Evolutionary conservation across 92 coral and sea anemone genomes (phyloP).

Genomic region (Paramuricea clavata): DNA sequence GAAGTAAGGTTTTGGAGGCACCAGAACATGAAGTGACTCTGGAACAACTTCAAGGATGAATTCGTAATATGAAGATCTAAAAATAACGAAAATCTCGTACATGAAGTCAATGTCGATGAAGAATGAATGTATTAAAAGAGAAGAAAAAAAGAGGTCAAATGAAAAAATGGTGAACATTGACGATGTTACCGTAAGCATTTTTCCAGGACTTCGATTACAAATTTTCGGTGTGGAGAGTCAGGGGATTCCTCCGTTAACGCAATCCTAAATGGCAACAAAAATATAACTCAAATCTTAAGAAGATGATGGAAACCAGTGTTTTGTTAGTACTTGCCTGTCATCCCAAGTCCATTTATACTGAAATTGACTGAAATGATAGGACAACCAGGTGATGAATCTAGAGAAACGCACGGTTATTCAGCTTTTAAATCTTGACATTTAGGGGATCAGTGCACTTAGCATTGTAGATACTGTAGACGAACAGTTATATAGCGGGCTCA

Average conservation of each 20-base stretch:
- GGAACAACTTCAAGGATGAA: slow-evolving; percentile 80
- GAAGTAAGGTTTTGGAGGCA: slow-evolving; percentile 78
- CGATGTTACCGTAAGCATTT: slow-evolving; percentile 75
- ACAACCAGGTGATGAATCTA: slow-evolving; percentile 85
- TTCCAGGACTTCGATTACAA: slow-evolving; percentile 83
- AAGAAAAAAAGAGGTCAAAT: neutral
- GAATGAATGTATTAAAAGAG: too few species aligned
- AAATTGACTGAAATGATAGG: slow-evolving; percentile 93
- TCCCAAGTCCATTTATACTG: slow-evolving; percentile 98
- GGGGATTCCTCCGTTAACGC: slow-evolving; percentile 31
- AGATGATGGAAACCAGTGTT: neutral
- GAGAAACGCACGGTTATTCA: too few species aligned
- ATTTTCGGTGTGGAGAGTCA: slow-evolving; percentile 78
- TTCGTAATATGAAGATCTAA: slow-evolving; percentile 87
- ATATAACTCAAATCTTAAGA: too few species aligned
- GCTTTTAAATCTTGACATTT: too few species aligned
- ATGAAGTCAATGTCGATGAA: too few species aligned
- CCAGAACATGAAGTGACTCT: slow-evolving; percentile 73
- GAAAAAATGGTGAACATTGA: neutral
- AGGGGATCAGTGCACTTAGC: too few species aligned
- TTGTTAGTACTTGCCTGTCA: slow-evolving; percentile 77
- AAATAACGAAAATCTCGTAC: neutral
- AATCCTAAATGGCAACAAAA: neutral
- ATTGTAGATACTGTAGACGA: too few species aligned
- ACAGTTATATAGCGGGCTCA: too few species aligned